Evolutionary conservation across 2,888 invertebrate species (phyloP).

Genomic region (Parelbella ahira): DNA sequence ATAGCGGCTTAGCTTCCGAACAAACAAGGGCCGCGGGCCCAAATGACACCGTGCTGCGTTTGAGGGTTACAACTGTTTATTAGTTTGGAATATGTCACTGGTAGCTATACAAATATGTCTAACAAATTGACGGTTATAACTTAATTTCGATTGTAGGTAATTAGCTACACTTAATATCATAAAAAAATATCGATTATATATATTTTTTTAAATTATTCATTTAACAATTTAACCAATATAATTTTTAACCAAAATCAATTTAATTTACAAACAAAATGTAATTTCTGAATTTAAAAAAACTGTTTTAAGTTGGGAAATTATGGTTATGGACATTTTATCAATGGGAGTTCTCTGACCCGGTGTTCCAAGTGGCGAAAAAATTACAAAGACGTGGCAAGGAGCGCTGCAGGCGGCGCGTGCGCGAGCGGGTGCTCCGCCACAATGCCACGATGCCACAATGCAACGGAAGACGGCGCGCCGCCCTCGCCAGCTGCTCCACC

Average conservation of each 20-base stretch:
- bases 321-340: too few relatives aligned
- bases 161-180: too few relatives aligned
- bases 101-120: too few relatives aligned
- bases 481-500: constrained; percentile 66
- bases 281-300: too few relatives aligned
- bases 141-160: too few relatives aligned
- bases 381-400: constrained; percentile 34
- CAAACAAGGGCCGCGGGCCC: constrained; percentile 66
- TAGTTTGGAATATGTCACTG: constrained; percentile 44
- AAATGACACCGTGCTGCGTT: constrained; percentile 52
- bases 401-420: constrained; percentile 65
- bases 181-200: too few relatives aligned
- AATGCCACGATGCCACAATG: constrained; percentile 57
- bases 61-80: constrained; percentile 61
- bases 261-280: too few relatives aligned
- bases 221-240: too few relatives aligned
- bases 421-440: constrained; percentile 49
- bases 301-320: too few relatives aligned
- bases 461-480: constrained; percentile 74
- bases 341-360: constrained; percentile 42
- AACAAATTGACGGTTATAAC: too few relatives aligned
- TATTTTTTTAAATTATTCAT: too few relatives aligned
- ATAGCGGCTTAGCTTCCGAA: constrained; percentile 71
- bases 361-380: constrained; percentile 35
- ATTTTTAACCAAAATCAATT: too few relatives aligned